These are phyloP conservation scores for Piaya cayana DNA, from an alignment of 2,113 vertebrate genomes.

Conservation along the genomic window DNA sequence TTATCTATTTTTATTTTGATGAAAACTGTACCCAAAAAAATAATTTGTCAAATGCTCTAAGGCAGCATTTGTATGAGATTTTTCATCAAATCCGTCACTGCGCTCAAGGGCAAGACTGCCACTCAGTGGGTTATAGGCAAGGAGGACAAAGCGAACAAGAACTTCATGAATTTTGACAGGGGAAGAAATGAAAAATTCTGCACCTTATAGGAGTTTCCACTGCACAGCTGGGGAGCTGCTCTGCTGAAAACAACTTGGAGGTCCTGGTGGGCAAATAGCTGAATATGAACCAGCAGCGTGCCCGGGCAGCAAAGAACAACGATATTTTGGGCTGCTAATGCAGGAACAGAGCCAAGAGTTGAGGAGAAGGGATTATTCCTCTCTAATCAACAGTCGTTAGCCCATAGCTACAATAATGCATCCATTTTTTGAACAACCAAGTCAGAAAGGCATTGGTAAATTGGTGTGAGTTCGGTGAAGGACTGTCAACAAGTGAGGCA, in stretches of 20 bases:
- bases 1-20: background rate
- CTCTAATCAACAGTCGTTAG: background rate
- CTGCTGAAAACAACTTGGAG: background rate
- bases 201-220: background rate
- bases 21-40: background rate
- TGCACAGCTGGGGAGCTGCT: background rate
- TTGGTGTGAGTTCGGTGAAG: background rate
- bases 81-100: background rate
- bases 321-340: background rate
- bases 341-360: background rate
- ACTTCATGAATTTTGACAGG: background rate
- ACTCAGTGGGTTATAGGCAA: background rate
- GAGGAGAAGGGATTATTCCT: background rate
- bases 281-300: background rate
- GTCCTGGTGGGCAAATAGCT: background rate
- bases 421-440: background rate
- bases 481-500: fast-evolving
- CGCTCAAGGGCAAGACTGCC: background rate
- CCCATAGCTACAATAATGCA: background rate
- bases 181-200: background rate
- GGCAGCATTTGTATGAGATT: background rate
- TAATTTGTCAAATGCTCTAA: fast-evolving
- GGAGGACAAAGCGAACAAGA: background rate
- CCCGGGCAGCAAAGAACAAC: background rate
- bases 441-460: background rate